These are phyloP conservation scores for Eupithecia exiguata DNA, from an alignment of 2,888 invertebrate species.

Conservation along the genomic window DNA sequence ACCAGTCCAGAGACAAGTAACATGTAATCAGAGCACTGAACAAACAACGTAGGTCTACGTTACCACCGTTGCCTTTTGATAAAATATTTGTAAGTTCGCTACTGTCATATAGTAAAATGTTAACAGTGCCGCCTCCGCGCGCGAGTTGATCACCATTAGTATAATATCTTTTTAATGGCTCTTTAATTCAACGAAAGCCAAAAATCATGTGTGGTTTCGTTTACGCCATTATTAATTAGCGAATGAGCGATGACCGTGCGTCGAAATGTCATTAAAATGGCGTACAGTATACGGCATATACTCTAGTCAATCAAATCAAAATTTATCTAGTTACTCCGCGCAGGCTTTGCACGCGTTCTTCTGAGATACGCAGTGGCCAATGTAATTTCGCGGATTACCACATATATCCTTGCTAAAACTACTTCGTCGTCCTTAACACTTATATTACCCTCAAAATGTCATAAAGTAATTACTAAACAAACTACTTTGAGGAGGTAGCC, in stretches of 20 bases:
- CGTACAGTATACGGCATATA: slow-evolving; percentile 13
- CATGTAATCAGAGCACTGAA: no score
- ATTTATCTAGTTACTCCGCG: neutral
- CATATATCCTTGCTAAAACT: no score
- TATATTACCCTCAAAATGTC: neutral
- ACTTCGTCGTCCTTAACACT: no score
- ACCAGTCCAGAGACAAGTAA: no score
- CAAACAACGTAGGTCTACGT: neutral
- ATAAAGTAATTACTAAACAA: neutral
- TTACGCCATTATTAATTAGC: slow-evolving; percentile 38
- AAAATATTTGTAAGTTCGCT: neutral
- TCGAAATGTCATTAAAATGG: slow-evolving; percentile 30
- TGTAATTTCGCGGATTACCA: neutral
- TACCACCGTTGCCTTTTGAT: neutral
- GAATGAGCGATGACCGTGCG: slow-evolving; percentile 37
- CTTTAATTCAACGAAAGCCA: slow-evolving; percentile 25
- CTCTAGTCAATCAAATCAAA: neutral
- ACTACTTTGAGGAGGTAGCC: no score
- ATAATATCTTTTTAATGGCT: slow-evolving; percentile 5
- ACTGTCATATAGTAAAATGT: neutral
- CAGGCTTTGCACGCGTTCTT: no score
- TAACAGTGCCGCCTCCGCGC: neutral
- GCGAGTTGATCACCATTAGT: slow-evolving; percentile 1
- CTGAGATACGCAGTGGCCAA: no score
- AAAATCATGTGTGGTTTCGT: slow-evolving; percentile 33